Conservation (phyloP, 2,797 vertebrate species). For the Brachyrhaphis roseni region DNA sequence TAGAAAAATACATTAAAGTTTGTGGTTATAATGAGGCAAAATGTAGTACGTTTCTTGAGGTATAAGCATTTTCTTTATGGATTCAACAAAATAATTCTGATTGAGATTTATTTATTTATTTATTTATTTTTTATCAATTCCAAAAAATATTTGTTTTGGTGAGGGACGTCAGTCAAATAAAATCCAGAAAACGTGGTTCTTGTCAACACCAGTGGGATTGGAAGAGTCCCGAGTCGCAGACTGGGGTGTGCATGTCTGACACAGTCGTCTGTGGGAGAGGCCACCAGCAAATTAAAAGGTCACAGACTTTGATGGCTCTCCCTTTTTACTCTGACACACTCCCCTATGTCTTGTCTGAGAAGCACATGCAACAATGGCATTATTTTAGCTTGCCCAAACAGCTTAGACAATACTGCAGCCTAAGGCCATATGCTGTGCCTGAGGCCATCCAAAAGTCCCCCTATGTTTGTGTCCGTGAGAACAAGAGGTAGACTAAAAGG, state of each 20-base stretch:
- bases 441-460: slow-evolving; percentile 58
- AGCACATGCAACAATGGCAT: slow-evolving; percentile 75
- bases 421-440: slow-evolving; percentile 75
- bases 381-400: slow-evolving; percentile 58
- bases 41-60: not conserved
- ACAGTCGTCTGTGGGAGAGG: slow-evolving; percentile 76
- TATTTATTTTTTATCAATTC: not conserved
- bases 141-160: slow-evolving; percentile 26
- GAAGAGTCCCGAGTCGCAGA: slow-evolving; percentile 52
- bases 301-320: slow-evolving; percentile 55
- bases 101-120: too few relatives aligned
- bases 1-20: not conserved
- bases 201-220: slow-evolving; percentile 50
- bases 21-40: not conserved
- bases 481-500: slow-evolving; percentile 62
- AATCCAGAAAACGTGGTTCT: slow-evolving; percentile 35
- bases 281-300: slow-evolving; percentile 71
- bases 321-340: slow-evolving; percentile 65
- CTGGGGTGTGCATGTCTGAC: slow-evolving; percentile 32
- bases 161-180: slow-evolving; percentile 37
- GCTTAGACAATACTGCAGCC: slow-evolving; percentile 75
- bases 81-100: not conserved
- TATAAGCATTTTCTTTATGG: not conserved
- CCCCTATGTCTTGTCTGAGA: slow-evolving; percentile 63
- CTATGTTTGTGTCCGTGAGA: slow-evolving; percentile 70